phyloP scores from a whole-genome alignment of 1,140 invertebrate species.

The Euwallacea fornicatus region DNA sequence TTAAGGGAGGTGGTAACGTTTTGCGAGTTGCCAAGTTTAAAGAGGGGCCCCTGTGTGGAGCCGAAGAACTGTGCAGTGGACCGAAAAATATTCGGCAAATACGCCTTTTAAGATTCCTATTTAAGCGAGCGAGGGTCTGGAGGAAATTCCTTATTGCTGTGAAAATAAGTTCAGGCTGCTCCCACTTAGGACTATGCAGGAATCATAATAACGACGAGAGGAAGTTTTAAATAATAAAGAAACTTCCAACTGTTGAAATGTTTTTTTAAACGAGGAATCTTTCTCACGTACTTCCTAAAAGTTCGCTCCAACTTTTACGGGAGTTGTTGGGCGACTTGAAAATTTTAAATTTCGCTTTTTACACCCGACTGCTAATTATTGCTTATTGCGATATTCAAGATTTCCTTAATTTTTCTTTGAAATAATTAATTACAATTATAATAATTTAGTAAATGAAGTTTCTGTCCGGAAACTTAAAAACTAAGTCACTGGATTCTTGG shows the following conservation, averaged over 20 bases:
- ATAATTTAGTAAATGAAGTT: too few species aligned
- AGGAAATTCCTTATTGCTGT: slow-evolving; percentile 2
- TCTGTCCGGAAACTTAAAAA: too few species aligned
- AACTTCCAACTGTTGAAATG: slow-evolving; percentile 9
- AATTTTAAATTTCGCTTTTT: slow-evolving; percentile 13
- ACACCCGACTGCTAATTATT: slow-evolving; percentile 1
- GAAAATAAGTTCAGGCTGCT: not conserved
- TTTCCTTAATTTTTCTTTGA: not conserved
- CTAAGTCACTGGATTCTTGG: too few species aligned
- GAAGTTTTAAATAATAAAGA: slow-evolving; percentile 17
- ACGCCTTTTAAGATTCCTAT: slow-evolving; percentile 1
- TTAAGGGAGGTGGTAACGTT: slow-evolving; percentile 33
- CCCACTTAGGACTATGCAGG: slow-evolving; percentile 1
- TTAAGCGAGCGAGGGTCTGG: not conserved
- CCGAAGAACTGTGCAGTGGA: slow-evolving; percentile 34
- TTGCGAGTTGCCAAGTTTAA: slow-evolving; percentile 15
- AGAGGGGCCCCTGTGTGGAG: not conserved
- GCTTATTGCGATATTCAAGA: not conserved
- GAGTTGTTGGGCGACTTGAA: not conserved
- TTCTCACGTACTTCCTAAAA: slow-evolving; percentile 6
- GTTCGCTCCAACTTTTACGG: slow-evolving; percentile 5
- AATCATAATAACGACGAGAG: slow-evolving; percentile 8
- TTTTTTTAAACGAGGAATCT: slow-evolving; percentile 9
- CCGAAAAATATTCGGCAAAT: slow-evolving; percentile 40
- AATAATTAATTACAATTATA: not conserved